Conservation (phyloP, 2,888 invertebrate genomes). For the Eristalinus sepulchralis region DNA sequence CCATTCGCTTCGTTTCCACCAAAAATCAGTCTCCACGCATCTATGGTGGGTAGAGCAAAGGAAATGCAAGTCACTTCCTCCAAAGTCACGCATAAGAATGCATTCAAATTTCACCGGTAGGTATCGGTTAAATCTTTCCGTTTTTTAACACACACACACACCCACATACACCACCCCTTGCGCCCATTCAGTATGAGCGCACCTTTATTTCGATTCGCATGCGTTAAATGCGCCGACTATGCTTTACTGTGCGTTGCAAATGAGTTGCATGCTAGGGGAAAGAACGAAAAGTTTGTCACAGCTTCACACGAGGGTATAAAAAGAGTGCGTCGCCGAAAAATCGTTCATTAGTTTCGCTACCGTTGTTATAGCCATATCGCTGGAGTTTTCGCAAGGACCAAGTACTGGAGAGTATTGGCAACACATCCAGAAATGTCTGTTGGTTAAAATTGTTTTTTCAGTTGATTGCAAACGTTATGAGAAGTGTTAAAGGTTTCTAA, state of each 20-base stretch:
- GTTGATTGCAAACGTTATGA: constrained; percentile 33
- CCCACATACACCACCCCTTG: not conserved
- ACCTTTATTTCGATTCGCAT: not conserved
- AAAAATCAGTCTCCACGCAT: not conserved
- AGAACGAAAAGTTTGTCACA: constrained; percentile 29
- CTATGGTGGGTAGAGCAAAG: not conserved
- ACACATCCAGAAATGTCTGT: constrained; percentile 38
- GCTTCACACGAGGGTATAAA: constrained; percentile 53
- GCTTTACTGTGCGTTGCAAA: constrained; percentile 46
- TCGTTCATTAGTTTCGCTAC: constrained; percentile 63
- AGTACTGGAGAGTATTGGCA: not conserved
- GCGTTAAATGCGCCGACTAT: constrained; percentile 39
- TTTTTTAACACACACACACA: not conserved
- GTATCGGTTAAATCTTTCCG: not conserved
- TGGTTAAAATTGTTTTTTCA: constrained; percentile 19
- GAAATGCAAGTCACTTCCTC: not conserved
- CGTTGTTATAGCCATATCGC: constrained; percentile 48
- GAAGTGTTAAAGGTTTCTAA: constrained; percentile 37
- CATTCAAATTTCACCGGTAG: not conserved
- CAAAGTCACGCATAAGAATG: not conserved
- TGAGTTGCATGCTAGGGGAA: constrained; percentile 35
- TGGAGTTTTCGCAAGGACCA: constrained; percentile 24
- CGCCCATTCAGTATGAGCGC: not conserved
- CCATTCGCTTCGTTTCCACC: not conserved
- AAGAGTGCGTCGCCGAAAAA: constrained; percentile 31